phyloP scores from a whole-genome alignment of 2,113 vertebrate species.

The Odobenus rosmarus region DNA sequence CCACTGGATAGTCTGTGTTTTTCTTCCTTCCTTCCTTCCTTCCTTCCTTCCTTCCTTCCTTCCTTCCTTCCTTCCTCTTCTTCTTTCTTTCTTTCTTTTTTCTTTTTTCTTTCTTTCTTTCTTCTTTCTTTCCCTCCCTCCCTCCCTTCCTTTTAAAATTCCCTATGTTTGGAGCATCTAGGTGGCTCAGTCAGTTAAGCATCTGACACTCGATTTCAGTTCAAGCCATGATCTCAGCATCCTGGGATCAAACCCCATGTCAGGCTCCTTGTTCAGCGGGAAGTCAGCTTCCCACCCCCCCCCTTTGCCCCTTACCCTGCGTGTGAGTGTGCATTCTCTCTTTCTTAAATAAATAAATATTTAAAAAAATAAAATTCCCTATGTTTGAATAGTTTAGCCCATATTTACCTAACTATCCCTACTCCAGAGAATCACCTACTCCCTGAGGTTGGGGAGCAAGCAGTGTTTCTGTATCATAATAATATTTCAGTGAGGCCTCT shows the following conservation, averaged over 20 bases:
- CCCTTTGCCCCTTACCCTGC: neutral
- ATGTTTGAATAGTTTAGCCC: neutral
- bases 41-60: rapidly evolving
- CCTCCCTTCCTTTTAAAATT: neutral
- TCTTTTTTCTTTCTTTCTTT: neutral
- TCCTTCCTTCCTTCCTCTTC: neutral
- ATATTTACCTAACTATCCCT: neutral
- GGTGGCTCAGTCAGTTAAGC: neutral
- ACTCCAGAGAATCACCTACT: neutral
- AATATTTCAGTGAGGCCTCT: neutral
- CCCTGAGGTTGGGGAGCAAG: neutral
- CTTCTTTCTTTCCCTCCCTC: neutral
- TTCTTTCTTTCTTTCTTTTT: neutral
- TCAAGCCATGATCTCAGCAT: neutral
- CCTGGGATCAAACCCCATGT: neutral
- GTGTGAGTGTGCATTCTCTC: neutral
- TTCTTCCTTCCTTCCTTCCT: neutral
- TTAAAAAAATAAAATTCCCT: neutral
- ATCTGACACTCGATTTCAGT: neutral
- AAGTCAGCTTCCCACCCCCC: neutral
- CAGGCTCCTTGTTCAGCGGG: neutral
- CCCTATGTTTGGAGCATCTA: neutral
- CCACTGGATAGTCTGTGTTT: neutral
- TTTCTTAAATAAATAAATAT: neutral
- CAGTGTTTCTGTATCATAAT: neutral